Evolutionary conservation across 2,113 vertebrate genomes (phyloP), one percentile per base, ranked within the genome.

Genomic region (Sigmodon hispidus): DNA sequence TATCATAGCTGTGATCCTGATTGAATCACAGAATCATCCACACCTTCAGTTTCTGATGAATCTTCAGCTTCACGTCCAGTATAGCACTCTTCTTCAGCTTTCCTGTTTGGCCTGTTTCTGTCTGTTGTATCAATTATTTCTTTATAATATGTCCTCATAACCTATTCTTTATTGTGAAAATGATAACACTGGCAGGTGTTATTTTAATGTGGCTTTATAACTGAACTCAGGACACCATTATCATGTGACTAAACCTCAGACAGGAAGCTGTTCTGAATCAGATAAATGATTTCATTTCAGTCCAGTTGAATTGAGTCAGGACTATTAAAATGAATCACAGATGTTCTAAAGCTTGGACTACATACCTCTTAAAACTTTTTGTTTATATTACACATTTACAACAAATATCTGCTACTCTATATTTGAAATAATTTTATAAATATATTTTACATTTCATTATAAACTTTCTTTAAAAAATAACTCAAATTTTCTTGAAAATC

Each of bases 241-340:
- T 50, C 45, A 91, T 79, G 48, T 90, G 48, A 83, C 36, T 48
- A 89, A 89, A 34, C 31, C 79, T 57, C 48, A 73, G 79, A 70
- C 11, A 87, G 69, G 63, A 93, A 96, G 80, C 87, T 96, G 87
- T 93, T 95, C 57, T 90, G 43, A 93, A 93, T 97, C 91, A 96
- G 15, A 63, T 73, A 72, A 5, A 31, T 79, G 69, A 7, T 57
- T 90, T 92, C 59, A 90, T 93, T 87, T 67, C n/a, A 95, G 73
- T 93, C 40, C 43, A 75, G 26, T 93, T 92, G 43, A 95, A 26
- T 84, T 89, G 72, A 48, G 90, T 91, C 57, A 94, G 83, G 83
- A n/a, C 45, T 87, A 15, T 89, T 89, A 88, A 94, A 93, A 96
- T 91, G 7, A 91, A 5, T 94, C 63, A 90, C 90, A 97, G 87